phyloP scores from a whole-genome alignment of 2,888 invertebrate genomes.

The Drosophila gaucha region DNA sequence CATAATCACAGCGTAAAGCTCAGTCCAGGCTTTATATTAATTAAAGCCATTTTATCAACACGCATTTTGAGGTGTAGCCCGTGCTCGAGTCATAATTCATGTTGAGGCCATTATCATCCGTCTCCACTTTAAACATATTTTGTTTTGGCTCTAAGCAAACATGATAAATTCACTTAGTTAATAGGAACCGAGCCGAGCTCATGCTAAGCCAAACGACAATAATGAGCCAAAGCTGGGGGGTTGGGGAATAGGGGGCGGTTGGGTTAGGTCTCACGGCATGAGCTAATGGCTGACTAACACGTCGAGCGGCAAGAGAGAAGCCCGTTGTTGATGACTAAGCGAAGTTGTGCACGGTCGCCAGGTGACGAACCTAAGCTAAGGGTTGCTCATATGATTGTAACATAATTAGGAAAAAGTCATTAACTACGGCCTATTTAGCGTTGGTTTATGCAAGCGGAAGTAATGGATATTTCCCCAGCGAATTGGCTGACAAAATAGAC shows the following conservation, averaged over 20 bases:
- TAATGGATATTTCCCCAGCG: conserved; percentile 40
- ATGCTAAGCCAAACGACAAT: conserved; percentile 49
- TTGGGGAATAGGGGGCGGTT: conserved; percentile 13
- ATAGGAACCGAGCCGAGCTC: conserved; percentile 48
- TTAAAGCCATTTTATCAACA: conserved; percentile 34
- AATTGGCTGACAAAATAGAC: conserved; percentile 3
- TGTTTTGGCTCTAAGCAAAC: conserved; percentile 49
- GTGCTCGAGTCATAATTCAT: conserved; percentile 52
- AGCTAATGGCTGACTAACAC: conserved; percentile 68
- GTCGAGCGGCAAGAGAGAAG: conserved; percentile 44
- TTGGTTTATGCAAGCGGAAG: conserved; percentile 58
- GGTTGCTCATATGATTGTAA: conserved; percentile 50
- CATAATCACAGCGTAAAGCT: conserved; percentile 36
- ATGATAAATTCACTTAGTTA: conserved; percentile 69
- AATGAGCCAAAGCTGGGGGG: conserved; percentile 33
- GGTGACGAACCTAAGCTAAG: conserved; percentile 30
- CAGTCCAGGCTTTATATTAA: conserved; percentile 28
- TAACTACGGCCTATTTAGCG: conserved; percentile 61
- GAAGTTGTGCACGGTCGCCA: conserved; percentile 20
- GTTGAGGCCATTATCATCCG: conserved; percentile 45
- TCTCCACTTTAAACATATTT: conserved; percentile 49
- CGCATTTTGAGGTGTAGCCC: conserved; percentile 45
- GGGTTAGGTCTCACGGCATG: conserved; percentile 46
- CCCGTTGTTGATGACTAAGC: conserved; percentile 42
- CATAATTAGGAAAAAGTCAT: conserved; percentile 72